Percentiles rank a stretch among this genome's conserved stretches.
Evolutionary conservation across 2,797 vertebrate species (phyloP).

Genomic region (Erithacus rubecula): DNA sequence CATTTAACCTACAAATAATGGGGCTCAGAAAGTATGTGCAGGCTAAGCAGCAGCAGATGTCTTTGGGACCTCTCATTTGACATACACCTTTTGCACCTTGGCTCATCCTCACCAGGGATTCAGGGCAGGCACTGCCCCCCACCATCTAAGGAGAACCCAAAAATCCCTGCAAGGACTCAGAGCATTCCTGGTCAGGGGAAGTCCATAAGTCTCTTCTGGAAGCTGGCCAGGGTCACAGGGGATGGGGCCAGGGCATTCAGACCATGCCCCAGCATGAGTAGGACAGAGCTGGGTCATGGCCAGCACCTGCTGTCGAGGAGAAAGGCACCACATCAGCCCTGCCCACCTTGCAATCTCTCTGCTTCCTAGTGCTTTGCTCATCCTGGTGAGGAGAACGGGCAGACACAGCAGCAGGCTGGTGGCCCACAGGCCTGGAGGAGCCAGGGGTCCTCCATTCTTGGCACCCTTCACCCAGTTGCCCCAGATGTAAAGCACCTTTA

Average conservation of each 20-base stretch:
- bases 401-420: background rate
- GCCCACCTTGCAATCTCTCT: background rate
- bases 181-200: background rate
- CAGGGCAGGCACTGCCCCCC: too few relatives aligned
- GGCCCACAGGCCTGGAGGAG: background rate
- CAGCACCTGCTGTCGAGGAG: background rate
- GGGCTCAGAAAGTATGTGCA: background rate
- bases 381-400: background rate
- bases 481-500: background rate
- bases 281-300: background rate
- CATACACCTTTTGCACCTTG: fast-evolving
- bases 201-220: background rate
- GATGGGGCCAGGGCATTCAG: background rate
- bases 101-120: background rate
- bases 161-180: background rate
- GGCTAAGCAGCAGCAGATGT: background rate
- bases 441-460: background rate
- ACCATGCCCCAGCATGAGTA: too few relatives aligned
- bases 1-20: background rate
- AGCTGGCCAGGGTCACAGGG: background rate
- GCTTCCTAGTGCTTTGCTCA: background rate
- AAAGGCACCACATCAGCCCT: background rate
- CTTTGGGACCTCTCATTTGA: background rate
- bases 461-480: background rate
- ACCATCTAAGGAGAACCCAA: background rate